Conservation (phyloP, 1,140 invertebrate species). For the Lordiphosa clarofinis region DNA sequence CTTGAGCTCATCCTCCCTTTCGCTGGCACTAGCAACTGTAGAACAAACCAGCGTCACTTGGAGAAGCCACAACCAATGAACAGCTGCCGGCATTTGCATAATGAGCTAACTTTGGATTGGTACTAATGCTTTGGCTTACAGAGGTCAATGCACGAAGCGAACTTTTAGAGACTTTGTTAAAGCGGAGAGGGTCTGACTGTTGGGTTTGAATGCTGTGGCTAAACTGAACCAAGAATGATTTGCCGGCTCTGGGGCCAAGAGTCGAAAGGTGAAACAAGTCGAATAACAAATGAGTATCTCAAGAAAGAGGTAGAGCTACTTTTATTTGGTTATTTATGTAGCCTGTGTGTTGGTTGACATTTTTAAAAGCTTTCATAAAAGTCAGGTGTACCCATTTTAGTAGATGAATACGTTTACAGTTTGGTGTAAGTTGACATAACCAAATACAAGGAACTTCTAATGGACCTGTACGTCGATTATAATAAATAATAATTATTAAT, state of each 20-base stretch:
- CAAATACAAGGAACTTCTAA: too few relatives aligned
- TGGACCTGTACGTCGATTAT: too few relatives aligned
- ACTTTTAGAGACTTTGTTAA: background rate
- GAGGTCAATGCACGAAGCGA: conserved; percentile 47
- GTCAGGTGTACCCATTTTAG: too few relatives aligned
- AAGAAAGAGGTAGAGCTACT: conserved; percentile 19
- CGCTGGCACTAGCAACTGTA: conserved; percentile 3
- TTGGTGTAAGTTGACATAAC: too few relatives aligned
- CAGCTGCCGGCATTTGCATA: conserved; percentile 50
- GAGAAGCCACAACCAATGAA: conserved; percentile 34
- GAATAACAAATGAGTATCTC: background rate
- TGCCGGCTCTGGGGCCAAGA: background rate
- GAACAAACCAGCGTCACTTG: conserved; percentile 22
- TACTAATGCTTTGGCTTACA: conserved; percentile 3
- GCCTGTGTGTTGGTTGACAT: background rate
- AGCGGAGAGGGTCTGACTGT: conserved; percentile 23
- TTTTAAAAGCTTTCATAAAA: conserved; percentile 3
- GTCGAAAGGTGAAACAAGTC: conserved; percentile 9
- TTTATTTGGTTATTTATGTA: background rate
- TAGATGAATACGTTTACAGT: too few relatives aligned
- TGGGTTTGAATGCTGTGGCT: conserved; percentile 18
- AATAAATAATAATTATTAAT: too few relatives aligned
- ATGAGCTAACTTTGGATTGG: conserved; percentile 21
- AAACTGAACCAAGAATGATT: conserved; percentile 37
- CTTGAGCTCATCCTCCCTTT: conserved; percentile 32